Base-by-base conservation (phyloP, 1,140 invertebrate species). In the Bursaphelenchus mucronatus region DNA sequence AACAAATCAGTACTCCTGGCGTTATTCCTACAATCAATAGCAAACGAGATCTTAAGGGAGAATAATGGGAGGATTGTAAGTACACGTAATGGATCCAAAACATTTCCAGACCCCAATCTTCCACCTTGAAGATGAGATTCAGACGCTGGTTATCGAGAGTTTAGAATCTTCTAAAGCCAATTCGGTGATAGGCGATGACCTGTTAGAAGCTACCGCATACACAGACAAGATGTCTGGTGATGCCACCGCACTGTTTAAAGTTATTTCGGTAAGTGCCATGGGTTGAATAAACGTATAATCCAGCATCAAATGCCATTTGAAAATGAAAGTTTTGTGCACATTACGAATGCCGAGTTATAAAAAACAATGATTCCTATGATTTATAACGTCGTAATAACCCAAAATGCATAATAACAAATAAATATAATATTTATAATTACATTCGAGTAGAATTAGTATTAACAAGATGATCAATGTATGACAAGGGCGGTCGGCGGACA, bases 281-380 rank as follows among this genome's bases (percentile, higher is more conserved):
- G n/a, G 11, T 21, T 67, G 7, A 15, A 62, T 41, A 62, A 65
- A 9, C 49, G 74, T n/a, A 57, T 30, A 71, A 44, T 75, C 8
- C 41, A 77, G 75, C 63, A 71, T 47, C 70, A 71, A 71, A 71
- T 71, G 70, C 70, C 70, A 17, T 71, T 71, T 55, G 72, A 71
- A 41, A 53, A 71, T 15, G 70, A 71, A 46, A 62, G 45, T 46
- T 71, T 71, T 51, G 67, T 66, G 21, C 56, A 71, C 40, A 51
- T 71, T 15, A 46, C 46, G 19, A 72, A 71, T 30, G 67, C 21
- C 40, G 70, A 71, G 47, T 51, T 71, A 17, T 71, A 39, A 71
- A 46, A 13, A 21, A 1, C n/a, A n/a, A 6, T 11, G 17, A 49
- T 17, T 50, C 49, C 15, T n/a, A 55, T 30, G 54, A 43, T 39